These are phyloP conservation scores for Lichenostomus cassidix DNA, from an alignment of 2,113 vertebrate species.

Conservation along the genomic window DNA sequence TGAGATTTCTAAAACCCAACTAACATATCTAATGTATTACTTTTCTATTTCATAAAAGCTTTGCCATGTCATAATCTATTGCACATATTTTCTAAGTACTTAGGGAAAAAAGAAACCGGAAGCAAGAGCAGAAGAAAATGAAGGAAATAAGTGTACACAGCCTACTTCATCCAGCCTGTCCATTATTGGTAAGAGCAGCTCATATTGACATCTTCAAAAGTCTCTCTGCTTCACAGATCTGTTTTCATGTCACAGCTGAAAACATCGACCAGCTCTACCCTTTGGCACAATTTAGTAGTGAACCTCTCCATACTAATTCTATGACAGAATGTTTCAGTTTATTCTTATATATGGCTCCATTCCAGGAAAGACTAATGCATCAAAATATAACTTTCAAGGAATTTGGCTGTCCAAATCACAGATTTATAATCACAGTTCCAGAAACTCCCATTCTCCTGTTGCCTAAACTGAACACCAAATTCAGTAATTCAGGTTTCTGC, in stretches of 20 bases:
- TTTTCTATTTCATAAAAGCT: not conserved
- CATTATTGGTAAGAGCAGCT: not conserved
- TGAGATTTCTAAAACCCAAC: not conserved
- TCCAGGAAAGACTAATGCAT: slow-evolving; percentile 8
- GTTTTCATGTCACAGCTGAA: not conserved
- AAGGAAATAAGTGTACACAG: not conserved
- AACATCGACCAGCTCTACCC: not conserved
- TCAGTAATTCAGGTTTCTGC: not conserved
- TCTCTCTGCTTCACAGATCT: not conserved
- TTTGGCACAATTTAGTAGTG: not conserved
- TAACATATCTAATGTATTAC: not conserved
- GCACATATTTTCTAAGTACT: not conserved
- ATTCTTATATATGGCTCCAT: not conserved
- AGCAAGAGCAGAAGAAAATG: not conserved
- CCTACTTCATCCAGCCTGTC: not conserved
- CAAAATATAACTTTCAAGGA: slow-evolving; percentile 1
- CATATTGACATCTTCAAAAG: not conserved
- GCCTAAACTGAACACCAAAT: not conserved
- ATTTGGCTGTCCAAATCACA: not conserved
- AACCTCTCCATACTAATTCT: not conserved
- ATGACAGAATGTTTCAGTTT: not conserved
- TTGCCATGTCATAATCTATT: not conserved
- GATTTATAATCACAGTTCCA: not conserved
- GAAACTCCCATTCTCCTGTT: not conserved
- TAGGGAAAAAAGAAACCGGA: not conserved